Evolutionary conservation across 2,797 vertebrate genomes (phyloP), one percentile per base, ranked within the genome.

Genomic region (Sylvilagus floridanus): DNA sequence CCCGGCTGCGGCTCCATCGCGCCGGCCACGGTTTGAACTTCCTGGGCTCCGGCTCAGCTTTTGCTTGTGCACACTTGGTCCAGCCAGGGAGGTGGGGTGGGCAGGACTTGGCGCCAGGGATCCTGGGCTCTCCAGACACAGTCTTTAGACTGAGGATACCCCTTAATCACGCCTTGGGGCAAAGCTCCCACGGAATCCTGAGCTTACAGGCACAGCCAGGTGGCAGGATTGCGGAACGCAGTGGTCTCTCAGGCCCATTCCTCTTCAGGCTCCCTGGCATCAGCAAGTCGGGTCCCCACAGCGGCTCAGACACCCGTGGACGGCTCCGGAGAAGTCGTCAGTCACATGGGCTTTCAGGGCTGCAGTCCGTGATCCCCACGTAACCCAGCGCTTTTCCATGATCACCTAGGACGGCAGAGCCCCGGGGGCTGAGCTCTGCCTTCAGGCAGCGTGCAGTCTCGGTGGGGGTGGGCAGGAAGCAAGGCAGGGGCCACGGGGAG

Each of bases 31-130:
- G 9, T 22, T 26, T 47, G 8, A 47, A 47, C 82, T 26, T 30
- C 62, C 13, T 7, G 3, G n/a, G 35, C 24, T 63, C 66, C 30
- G 1, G 4, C 17, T 21, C 54, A 13, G n/a, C 75, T 12, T 72
- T 66, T 5, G 0, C 2, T 19, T 16, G 17, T 4, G 0, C 3
- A 4, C 11, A 2, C 8, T 21, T 69, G 63, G 14, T n/a, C 77
- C 30, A 22, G 16, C n/a, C n/a, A 24, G 52, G 24, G 24, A 35
- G n/a, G 7, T 0, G 11, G 60, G 32, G 13, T 22, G 35, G 68
- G 5, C 28, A 2, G n/a, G 22, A 21, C 1, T 4, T 47, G 71
- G 42, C 19, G 14, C 24, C 57, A 16, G 60, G 66, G 26, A 35
- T 65, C 28, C 35, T 7, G 5, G n/a, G 37, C 68, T 22, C 32